Conservation (phyloP, 2,113 vertebrate genomes). For the Zosterops pallidus region DNA sequence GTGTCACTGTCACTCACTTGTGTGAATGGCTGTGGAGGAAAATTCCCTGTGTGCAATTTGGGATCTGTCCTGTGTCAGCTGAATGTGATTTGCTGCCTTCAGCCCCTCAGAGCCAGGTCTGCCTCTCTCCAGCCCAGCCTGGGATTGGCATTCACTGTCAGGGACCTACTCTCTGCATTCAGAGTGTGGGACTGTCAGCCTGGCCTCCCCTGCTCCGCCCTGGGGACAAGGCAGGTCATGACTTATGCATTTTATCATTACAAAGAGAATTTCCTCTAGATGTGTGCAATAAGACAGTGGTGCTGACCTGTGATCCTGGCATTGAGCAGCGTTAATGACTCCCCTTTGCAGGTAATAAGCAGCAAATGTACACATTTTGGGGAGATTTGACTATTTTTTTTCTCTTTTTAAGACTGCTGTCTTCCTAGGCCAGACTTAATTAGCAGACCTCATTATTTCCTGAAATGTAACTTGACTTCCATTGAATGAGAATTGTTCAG, state of each 20-base stretch:
- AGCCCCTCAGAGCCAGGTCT: background rate
- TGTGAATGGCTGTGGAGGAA: background rate
- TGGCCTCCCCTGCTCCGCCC: background rate
- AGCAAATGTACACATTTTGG: slow-evolving; percentile 40
- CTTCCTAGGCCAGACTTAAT: slow-evolving; percentile 60
- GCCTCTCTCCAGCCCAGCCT: background rate
- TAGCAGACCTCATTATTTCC: slow-evolving; percentile 65
- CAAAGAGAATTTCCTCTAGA: slow-evolving; percentile 26
- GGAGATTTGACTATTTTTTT: background rate
- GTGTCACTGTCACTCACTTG: background rate
- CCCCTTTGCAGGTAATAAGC: slow-evolving; percentile 37
- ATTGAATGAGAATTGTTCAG: slow-evolving; percentile 58
- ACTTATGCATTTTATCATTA: background rate
- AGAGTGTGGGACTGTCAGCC: background rate
- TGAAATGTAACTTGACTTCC: slow-evolving; percentile 60
- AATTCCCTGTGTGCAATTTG: background rate
- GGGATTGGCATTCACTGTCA: background rate
- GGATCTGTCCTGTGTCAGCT: background rate
- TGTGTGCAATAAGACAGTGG: background rate
- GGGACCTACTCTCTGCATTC: background rate
- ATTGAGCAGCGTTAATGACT: background rate
- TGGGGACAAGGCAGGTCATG: background rate
- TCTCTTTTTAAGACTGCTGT: slow-evolving; percentile 5
- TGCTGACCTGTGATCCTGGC: slow-evolving; percentile 27
- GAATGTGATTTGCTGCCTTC: background rate